Conservation (phyloP, 2,113 vertebrate species). For the Pelecanus crispus region DNA sequence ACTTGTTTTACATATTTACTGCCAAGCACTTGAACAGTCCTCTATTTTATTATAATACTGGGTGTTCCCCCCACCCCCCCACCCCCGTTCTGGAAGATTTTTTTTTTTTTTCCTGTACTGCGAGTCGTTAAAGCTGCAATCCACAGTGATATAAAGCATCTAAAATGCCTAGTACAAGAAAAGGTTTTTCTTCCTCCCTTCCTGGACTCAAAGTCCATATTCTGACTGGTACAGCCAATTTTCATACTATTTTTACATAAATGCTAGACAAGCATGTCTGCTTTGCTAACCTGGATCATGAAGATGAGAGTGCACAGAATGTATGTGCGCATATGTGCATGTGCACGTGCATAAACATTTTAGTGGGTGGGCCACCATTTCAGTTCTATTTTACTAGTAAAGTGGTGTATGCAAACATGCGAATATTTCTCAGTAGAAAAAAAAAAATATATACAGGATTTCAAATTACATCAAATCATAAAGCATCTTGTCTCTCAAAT, state of each 20-base stretch:
- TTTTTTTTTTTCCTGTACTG: not conserved
- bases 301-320: slow-evolving; percentile 50
- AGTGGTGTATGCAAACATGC: slow-evolving; percentile 50
- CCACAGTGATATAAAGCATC: slow-evolving; percentile 34
- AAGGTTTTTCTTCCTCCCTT: not conserved
- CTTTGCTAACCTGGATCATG: slow-evolving; percentile 50
- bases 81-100: slow-evolving; percentile 14
- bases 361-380: slow-evolving; percentile 37
- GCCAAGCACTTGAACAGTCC: slow-evolving; percentile 53
- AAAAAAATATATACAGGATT: not conserved
- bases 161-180: slow-evolving; percentile 40
- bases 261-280: slow-evolving; percentile 70
- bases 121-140: slow-evolving; percentile 45
- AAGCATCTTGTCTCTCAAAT: slow-evolving; percentile 8
- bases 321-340: not conserved
- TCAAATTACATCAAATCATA: not conserved
- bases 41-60: slow-evolving; percentile 44
- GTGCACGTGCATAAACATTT: slow-evolving; percentile 27
- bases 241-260: slow-evolving; percentile 76
- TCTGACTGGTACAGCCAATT: slow-evolving; percentile 54
- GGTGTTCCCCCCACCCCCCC: not conserved
- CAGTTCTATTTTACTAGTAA: slow-evolving; percentile 45
- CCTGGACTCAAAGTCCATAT: slow-evolving; percentile 54
- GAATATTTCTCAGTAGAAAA: not conserved
- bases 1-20: slow-evolving; percentile 64